Base-by-base conservation (phyloP, 2,888 invertebrate genomes). In the Tenthredo amoena region DNA sequence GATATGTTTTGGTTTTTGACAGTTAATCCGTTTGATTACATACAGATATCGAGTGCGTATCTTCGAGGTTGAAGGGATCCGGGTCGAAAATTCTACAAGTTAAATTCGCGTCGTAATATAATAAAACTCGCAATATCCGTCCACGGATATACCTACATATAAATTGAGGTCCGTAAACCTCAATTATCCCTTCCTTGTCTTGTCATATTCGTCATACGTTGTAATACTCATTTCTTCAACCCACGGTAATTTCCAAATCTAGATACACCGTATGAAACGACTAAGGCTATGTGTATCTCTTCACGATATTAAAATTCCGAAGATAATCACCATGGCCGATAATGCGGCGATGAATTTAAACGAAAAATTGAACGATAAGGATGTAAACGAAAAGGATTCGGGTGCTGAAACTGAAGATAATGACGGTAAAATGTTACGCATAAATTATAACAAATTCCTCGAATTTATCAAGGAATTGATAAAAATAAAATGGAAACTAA, bases 341-440 rank as follows among this genome's bases (percentile, higher is more conserved):
- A 55, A 34, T 21, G 40, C 26, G 18, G 62, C 37, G 10, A 74
- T 74, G 15, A 47, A 74, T 74, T 37, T 62, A 5, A 58, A 12
- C 10, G 15, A 34, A 0, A 55, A 77, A 50, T 3, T 18, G 9
- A 50, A 31, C 31, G 26, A 31, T 3, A 77, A 74, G 2, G 55
- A 26, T 47, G 55, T 34, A 62, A 40, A 37, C 62, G 76, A 81
- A 7, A 81, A 81, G 10, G 37, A 81, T 55, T 55, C 31, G 18
- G 58, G 58, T 18, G 37, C 55, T n/a, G 81, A 81, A 62, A 81
- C 62, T 6, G 81, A 81, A 21, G 81, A 81, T 9, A 77, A 55
- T 26, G 81, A 81, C 6, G 81, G 81, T 81, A n/a, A 40, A 26
- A 40, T 43, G 0, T 26, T 0, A 10, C 15, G 15, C 4, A 7